A percentile compares a stretch with the other conserved stretches of the same genome.
Evolutionary conservation across 2,797 vertebrate species (phyloP).

Genomic region (Ptychobarbus kaznakovi): DNA sequence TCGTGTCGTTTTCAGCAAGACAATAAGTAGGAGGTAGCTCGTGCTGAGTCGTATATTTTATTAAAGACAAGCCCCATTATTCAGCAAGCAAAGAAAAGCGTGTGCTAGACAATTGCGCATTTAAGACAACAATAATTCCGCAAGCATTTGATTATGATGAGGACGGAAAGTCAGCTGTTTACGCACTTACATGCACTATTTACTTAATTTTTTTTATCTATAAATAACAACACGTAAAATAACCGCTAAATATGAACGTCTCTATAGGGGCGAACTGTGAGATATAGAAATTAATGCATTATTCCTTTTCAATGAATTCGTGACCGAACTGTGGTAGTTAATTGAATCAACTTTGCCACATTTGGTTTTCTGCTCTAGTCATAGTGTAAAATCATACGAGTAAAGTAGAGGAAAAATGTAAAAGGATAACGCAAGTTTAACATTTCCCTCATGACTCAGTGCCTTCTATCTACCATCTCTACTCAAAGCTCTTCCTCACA

Average conservation of each 20-base stretch:
- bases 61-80: slow-evolving; percentile 66
- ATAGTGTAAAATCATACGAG: slow-evolving; percentile 19
- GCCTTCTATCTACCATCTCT: slow-evolving; percentile 38
- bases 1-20: slow-evolving; percentile 3
- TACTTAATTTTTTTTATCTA: slow-evolving; percentile 13
- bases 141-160: slow-evolving; percentile 61
- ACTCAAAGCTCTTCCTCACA: slow-evolving; percentile 43
- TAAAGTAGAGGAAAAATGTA: slow-evolving; percentile 13
- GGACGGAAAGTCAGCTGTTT: slow-evolving; percentile 30
- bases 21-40: slow-evolving; percentile 24
- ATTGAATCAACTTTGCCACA: slow-evolving; percentile 59
- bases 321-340: slow-evolving; percentile 44
- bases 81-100: slow-evolving; percentile 67
- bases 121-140: slow-evolving; percentile 77
- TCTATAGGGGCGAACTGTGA: background rate
- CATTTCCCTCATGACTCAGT: slow-evolving; percentile 53
- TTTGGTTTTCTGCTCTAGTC: slow-evolving; percentile 11
- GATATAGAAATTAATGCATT: slow-evolving; percentile 39
- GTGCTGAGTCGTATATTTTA: slow-evolving; percentile 56
- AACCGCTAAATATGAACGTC: background rate
- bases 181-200: slow-evolving; percentile 35
- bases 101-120: slow-evolving; percentile 75
- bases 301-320: slow-evolving; percentile 46
- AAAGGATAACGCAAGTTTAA: slow-evolving; percentile 53
- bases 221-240: background rate